Evolutionary conservation across 2,888 invertebrate genomes (phyloP).

Genomic region (Microchrysa polita): DNA sequence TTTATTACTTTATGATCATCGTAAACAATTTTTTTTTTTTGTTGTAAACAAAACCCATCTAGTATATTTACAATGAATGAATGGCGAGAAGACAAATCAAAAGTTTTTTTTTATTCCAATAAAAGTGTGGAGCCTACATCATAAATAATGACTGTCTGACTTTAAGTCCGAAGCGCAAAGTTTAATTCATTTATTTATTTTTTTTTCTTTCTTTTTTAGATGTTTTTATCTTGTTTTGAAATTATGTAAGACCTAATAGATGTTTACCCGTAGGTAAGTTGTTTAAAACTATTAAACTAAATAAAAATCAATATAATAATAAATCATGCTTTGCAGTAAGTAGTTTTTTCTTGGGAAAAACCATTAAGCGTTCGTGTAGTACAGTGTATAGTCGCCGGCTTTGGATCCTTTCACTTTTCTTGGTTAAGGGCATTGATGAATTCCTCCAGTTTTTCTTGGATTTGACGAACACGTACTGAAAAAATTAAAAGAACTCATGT

Average conservation of each 20-base stretch:
- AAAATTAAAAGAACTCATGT: too few relatives aligned
- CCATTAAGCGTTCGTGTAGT: neutral
- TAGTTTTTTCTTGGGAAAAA: neutral
- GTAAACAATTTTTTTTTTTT: neutral
- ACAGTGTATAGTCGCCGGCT: neutral
- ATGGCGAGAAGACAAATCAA: constrained; percentile 1
- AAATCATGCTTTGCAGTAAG: neutral
- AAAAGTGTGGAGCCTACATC: constrained; percentile 33
- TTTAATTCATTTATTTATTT: constrained; percentile 10
- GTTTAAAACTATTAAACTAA: constrained; percentile 8
- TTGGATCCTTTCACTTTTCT: constrained; percentile 78
- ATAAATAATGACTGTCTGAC: constrained; percentile 39
- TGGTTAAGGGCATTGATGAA: constrained; percentile 97
- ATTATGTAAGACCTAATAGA: too few relatives aligned
- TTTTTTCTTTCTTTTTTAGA: too few relatives aligned
- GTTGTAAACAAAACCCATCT: constrained; percentile 15
- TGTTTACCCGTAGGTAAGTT: too few relatives aligned
- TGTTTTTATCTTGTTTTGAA: too few relatives aligned
- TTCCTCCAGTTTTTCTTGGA: constrained; percentile 98
- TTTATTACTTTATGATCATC: too few relatives aligned
- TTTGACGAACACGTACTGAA: constrained; percentile 92
- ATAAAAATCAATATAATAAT: constrained; percentile 25
- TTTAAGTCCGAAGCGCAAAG: constrained; percentile 26
- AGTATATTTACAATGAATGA: constrained; percentile 40
- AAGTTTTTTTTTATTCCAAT: constrained; percentile 4